Conservation (phyloP, 2,888 invertebrate genomes). For the Charanyca ferruginea region DNA sequence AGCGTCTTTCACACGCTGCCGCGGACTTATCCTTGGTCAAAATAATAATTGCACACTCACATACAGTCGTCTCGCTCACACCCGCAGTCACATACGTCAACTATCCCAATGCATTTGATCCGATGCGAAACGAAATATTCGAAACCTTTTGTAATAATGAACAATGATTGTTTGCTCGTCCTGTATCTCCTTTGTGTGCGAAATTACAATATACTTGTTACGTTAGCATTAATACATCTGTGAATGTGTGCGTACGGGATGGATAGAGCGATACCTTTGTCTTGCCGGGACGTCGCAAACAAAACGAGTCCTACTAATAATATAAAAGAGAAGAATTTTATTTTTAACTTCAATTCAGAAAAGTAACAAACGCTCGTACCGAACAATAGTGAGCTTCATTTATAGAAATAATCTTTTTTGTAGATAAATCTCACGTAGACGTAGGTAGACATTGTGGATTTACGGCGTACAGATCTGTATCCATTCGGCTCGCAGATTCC, state of each 20-base stretch:
- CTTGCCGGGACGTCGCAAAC: constrained; percentile 90
- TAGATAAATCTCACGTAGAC: constrained; percentile 89
- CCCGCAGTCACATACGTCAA: constrained; percentile 82
- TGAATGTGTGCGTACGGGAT: constrained; percentile 87
- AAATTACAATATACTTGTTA: constrained; percentile 91
- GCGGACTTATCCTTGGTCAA: constrained; percentile 90
- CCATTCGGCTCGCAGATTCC: constrained; percentile 82
- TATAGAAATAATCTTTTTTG: constrained; percentile 91
- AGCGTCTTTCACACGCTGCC: constrained; percentile 90
- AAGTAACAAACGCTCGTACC: constrained; percentile 88
- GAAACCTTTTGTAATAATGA: constrained; percentile 91
- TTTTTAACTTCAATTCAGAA: constrained; percentile 91
- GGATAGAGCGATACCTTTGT: constrained; percentile 90
- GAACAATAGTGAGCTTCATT: constrained; percentile 89
- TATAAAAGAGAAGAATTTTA: constrained; percentile 91
- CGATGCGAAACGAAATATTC: constrained; percentile 90
- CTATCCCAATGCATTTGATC: constrained; percentile 88
- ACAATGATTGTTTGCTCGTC: constrained; percentile 91
- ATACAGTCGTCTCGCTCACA: constrained; percentile 81
- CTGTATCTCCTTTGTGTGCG: constrained; percentile 90
- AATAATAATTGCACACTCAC: constrained; percentile 89
- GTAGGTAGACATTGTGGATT: constrained; percentile 84
- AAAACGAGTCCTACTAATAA: constrained; percentile 89
- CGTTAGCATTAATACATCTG: constrained; percentile 85
- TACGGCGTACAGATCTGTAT: constrained; percentile 80